Conservation (phyloP, 2,888 invertebrate genomes). For the Holacanthella duospinosa region DNA sequence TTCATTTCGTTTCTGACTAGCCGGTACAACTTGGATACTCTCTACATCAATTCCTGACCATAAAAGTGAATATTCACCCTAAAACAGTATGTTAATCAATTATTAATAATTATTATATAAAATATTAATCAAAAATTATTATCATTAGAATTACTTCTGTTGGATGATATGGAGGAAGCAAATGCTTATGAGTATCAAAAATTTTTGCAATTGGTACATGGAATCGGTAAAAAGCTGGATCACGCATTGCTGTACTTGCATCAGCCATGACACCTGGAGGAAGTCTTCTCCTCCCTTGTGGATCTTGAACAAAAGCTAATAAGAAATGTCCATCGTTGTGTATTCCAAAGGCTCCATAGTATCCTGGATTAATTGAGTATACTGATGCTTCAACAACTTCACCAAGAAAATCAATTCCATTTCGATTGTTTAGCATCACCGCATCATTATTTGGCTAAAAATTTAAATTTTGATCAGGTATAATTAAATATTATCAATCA, state of each 20-base stretch:
- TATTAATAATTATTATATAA: background rate
- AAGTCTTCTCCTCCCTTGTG: background rate
- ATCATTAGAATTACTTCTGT: background rate
- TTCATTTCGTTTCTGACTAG: conserved; percentile 43
- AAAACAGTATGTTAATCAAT: background rate
- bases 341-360: background rate
- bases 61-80: conserved; percentile 30
- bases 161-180: conserved; percentile 53
- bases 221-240: conserved; percentile 76
- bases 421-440: background rate
- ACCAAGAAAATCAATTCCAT: conserved; percentile 6
- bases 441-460: background rate
- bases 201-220: conserved; percentile 67
- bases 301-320: background rate
- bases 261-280: conserved; percentile 63
- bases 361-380: conserved; percentile 2
- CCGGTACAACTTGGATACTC: conserved; percentile 17
- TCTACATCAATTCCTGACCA: conserved; percentile 17
- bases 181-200: conserved; percentile 61
- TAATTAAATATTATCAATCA: background rate
- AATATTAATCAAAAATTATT: background rate
- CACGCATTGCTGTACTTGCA: conserved; percentile 71
- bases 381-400: conserved; percentile 9
- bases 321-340: conserved; percentile 10
- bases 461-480: too few relatives aligned